Evolutionary conservation across 2,888 invertebrate species (phyloP), one percentile per base, ranked within the genome.

Genomic region (Drosophila rubida): DNA sequence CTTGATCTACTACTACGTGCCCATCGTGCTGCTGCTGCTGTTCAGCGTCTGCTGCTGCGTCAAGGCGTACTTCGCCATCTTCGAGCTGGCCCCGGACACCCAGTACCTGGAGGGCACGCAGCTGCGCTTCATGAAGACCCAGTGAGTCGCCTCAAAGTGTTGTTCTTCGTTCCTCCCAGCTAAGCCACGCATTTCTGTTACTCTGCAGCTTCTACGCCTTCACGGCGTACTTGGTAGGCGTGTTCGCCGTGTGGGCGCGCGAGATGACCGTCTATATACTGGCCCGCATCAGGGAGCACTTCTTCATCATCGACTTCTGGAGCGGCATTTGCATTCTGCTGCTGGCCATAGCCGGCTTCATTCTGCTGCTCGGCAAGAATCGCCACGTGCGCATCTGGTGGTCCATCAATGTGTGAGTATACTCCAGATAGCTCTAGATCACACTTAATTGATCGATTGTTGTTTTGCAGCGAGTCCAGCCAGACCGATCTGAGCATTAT

Each of bases 301-400:
- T 84, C 73, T 89, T 89, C 25, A 88, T 89, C 30, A 88, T 90
- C 32, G 89, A 89, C 19, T 90, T 88, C 64, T 83, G 90, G 90
- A 90, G 88, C 37, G 90, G 89, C 13, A 87, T 89, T 32, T 90
- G 88, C 37, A 59, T 90, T 2, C 44, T 89, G 53, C 78, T 67
- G 4, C 59, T 90, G 60, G 87, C 89, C 41, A 72, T 88, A n/a
- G 82, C 86, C 2, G 90, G 78, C 0, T 89, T 90, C 9, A 73
- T 82, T 6, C 79, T 89, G n/a, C 50, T 89, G 13, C 69, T 89
- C 25, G 89, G 87, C 63, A 89, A 72, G 66, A 90, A 89, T 49
- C 51, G 77, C 55, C 78, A 86, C 23, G 90, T 89, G 1, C 80
- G 78, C 9, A 57, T 78, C 37, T 89, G 90, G 90, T 90, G 89